Evolutionary conservation across 2,797 vertebrate genomes (phyloP).

Genomic region (Gadopsis bispinosus): DNA sequence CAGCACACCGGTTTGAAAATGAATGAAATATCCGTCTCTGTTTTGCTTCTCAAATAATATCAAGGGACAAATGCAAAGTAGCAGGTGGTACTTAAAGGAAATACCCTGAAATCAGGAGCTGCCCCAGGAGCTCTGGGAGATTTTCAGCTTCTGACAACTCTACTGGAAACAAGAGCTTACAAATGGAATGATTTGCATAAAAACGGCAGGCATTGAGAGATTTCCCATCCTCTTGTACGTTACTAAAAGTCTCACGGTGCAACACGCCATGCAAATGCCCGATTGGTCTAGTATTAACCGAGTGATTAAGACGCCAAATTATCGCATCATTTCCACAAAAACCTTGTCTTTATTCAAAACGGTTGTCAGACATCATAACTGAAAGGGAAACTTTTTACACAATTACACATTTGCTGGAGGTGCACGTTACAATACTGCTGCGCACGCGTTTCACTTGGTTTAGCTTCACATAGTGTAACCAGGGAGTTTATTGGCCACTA

Average conservation of each 20-base stretch:
- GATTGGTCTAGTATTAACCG: background rate
- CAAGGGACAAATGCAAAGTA: slow-evolving; percentile 24
- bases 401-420: background rate
- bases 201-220: background rate
- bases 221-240: slow-evolving; percentile 28
- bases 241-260: slow-evolving; percentile 4
- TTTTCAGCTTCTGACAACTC: slow-evolving; percentile 18
- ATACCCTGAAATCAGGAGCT: background rate
- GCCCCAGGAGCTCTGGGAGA: background rate
- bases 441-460: background rate
- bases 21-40: background rate
- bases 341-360: slow-evolving; percentile 51
- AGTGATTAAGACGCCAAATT: slow-evolving; percentile 1
- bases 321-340: slow-evolving; percentile 12
- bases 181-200: slow-evolving; percentile 46
- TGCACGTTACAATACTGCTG: background rate
- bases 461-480: slow-evolving; percentile 91
- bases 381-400: background rate
- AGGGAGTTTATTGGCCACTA: slow-evolving; percentile 89
- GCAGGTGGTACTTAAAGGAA: slow-evolving; percentile 1
- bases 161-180: slow-evolving; percentile 13
- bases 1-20: background rate
- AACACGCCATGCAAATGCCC: slow-evolving; percentile 21
- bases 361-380: background rate
- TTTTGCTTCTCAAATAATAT: slow-evolving; percentile 35